These are phyloP conservation scores for Hepsetus odoe DNA, from an alignment of 2,113 vertebrate species.

Conservation along the genomic window DNA sequence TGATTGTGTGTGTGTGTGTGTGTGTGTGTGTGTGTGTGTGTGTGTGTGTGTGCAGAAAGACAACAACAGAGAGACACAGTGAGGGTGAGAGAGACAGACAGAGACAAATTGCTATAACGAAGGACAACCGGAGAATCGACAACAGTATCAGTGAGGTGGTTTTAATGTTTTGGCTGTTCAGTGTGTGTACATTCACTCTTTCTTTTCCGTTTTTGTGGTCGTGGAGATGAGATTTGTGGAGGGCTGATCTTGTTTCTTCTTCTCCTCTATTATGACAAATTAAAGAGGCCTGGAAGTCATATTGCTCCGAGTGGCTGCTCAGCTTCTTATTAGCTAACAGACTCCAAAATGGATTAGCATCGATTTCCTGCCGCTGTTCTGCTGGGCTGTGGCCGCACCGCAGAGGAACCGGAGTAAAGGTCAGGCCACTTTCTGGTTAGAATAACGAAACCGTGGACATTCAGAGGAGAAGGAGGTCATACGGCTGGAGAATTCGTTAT, in stretches of 20 bases:
- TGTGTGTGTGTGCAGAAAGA: too few species aligned
- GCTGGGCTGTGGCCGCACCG: conserved; percentile 47
- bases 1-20: too few species aligned
- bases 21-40: too few species aligned
- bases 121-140: too few species aligned
- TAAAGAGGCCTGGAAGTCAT: conserved; percentile 78
- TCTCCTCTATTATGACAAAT: conserved; percentile 80
- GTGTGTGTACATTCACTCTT: conserved; percentile 62
- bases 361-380: conserved; percentile 67
- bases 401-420: conserved; percentile 68
- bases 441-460: conserved; percentile 59
- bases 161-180: too few species aligned
- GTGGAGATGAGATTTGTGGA: conserved; percentile 65
- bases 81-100: too few species aligned
- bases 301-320: conserved; percentile 72
- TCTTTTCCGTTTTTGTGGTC: conserved; percentile 62
- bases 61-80: too few species aligned
- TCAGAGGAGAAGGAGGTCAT: conserved; percentile 44
- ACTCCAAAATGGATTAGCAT: conserved; percentile 81
- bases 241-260: conserved; percentile 76
- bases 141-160: too few species aligned
- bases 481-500: not conserved
- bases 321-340: conserved; percentile 80
- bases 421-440: conserved; percentile 61
- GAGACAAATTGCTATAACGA: too few species aligned